A percentile compares a stretch with the other conserved stretches of the same genome.
Conservation (phyloP, 2,797 vertebrate genomes). For the Muscicapa striata region DNA sequence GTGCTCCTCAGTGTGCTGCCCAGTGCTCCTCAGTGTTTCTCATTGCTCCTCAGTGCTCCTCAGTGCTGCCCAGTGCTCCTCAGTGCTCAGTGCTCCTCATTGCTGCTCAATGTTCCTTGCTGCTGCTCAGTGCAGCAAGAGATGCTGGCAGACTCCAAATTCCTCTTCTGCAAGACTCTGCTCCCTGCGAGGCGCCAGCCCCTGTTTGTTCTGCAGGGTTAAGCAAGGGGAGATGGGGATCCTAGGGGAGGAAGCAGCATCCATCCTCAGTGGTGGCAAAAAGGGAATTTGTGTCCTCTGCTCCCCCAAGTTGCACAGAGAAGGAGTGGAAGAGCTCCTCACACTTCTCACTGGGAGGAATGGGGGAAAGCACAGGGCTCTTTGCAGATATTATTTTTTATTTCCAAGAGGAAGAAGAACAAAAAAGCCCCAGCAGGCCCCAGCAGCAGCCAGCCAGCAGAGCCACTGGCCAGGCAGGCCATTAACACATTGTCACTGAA, state of each 20-base stretch:
- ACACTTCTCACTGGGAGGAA: neutral
- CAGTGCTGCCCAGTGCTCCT: neutral
- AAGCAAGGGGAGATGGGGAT: neutral
- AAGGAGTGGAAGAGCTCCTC: neutral
- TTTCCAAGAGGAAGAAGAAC: neutral
- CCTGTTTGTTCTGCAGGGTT: neutral
- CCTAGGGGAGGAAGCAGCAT: neutral
- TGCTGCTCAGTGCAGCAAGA: neutral
- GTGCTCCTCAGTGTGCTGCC: accelerated
- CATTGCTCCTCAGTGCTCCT: accelerated
- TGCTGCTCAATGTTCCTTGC: accelerated
- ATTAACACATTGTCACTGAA: slow-evolving; percentile 14
- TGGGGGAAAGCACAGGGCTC: neutral
- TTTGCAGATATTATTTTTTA: neutral
- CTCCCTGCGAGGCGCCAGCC: neutral
- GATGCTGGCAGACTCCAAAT: neutral
- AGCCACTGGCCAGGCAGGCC: neutral
- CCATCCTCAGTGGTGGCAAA: neutral
- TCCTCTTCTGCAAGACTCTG: neutral
- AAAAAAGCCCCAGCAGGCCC: neutral
- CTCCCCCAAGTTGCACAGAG: accelerated
- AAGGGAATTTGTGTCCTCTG: neutral
- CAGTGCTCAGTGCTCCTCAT: accelerated
- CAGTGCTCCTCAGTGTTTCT: accelerated
- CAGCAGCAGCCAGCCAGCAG: neutral